These are phyloP conservation scores for Cheilosia vernalis DNA, from an alignment of 2,888 invertebrate species.

Conservation along the genomic window DNA sequence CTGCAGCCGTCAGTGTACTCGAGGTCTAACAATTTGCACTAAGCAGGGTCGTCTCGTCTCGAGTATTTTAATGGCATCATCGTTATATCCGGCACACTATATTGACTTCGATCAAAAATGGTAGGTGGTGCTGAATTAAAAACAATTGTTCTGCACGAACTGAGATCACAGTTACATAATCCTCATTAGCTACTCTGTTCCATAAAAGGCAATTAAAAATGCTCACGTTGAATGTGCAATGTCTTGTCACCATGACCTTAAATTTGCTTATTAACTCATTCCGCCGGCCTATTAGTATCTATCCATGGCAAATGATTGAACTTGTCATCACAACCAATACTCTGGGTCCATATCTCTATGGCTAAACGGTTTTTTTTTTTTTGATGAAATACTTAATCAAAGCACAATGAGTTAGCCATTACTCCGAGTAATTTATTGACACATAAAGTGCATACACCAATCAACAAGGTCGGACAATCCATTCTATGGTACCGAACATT, in stretches of 20 bases:
- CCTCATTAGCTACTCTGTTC: not conserved
- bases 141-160: no score
- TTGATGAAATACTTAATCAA: constrained; percentile 67
- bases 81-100: no score
- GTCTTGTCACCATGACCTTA: constrained; percentile 28
- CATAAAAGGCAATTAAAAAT: not conserved
- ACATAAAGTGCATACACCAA: constrained; percentile 37
- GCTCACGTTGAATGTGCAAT: not conserved
- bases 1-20: no score
- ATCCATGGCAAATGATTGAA: constrained; percentile 45
- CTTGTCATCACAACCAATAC: constrained; percentile 52
- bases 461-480: constrained; percentile 42
- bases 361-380: constrained; percentile 30
- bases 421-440: constrained; percentile 57
- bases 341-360: constrained; percentile 32
- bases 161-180: not conserved
- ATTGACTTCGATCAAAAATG: no score
- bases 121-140: no score
- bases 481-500: constrained; percentile 15
- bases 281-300: constrained; percentile 26
- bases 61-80: no score
- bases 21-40: no score
- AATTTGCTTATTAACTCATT: constrained; percentile 10
- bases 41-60: no score
- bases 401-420: constrained; percentile 43